Evolutionary conservation across 2,797 vertebrate species (phyloP).

Genomic region (Mus spretus): DNA sequence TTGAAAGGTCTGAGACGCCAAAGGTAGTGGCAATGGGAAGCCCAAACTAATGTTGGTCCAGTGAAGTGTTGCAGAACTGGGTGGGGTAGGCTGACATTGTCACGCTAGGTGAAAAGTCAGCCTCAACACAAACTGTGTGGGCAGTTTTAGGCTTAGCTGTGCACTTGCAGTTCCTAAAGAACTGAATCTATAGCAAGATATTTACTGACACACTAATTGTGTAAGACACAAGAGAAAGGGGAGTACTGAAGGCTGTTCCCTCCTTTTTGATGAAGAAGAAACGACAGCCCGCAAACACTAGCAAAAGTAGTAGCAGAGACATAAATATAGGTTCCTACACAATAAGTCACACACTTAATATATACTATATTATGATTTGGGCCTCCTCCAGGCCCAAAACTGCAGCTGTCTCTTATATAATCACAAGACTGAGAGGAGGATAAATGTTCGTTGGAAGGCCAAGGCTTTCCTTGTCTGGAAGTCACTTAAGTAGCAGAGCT

Average conservation of each 20-base stretch:
- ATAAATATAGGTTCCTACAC: not conserved
- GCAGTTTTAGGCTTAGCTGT: not conserved
- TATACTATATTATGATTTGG: not conserved
- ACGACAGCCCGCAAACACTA: not conserved
- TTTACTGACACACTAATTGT: not conserved
- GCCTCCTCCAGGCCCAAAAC: not conserved
- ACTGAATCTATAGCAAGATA: not conserved
- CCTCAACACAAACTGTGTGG: not conserved
- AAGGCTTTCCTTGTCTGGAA: not conserved
- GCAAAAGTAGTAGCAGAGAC: not conserved
- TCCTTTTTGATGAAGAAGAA: not conserved
- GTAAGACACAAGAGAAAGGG: not conserved
- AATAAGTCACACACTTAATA: not conserved
- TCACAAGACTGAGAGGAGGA: not conserved
- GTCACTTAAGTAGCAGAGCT: constrained; percentile 33
- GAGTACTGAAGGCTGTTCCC: not conserved
- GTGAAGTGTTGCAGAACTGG: constrained; percentile 7
- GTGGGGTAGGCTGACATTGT: not conserved
- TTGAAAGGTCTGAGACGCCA: not conserved
- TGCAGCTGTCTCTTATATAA: not conserved
- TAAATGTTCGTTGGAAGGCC: not conserved
- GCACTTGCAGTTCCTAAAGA: constrained; percentile 13
- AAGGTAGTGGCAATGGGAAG: constrained; percentile 32
- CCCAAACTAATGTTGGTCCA: not conserved
- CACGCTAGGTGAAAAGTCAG: not conserved